phyloP scores from a whole-genome alignment of 53 echinoderm and acorn worm genomes.

The Echinometra lucunter region DNA sequence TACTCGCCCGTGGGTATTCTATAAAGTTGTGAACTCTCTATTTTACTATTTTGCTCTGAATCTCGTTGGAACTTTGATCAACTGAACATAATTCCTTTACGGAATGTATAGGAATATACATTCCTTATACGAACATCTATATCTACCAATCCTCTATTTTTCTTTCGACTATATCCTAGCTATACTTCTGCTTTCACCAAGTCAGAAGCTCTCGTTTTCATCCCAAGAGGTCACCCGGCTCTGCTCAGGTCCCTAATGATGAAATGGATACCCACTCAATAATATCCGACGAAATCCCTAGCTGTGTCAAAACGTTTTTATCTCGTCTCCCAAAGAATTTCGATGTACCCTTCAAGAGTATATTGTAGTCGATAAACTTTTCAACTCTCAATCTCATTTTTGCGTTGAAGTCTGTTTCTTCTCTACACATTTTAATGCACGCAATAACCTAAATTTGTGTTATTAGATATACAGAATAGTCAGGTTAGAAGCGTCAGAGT shows the following conservation, averaged over 20 bases:
- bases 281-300: conserved; percentile 48
- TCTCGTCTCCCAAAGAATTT: background rate
- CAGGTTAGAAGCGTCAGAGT: too few relatives aligned
- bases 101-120: too few relatives aligned
- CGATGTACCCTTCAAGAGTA: conserved; percentile 1
- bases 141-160: too few relatives aligned
- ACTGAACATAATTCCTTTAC: too few relatives aligned
- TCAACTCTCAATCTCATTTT: conserved; percentile 1
- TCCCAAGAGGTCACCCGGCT: conserved; percentile 24
- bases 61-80: too few relatives aligned
- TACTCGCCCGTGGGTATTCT: too few relatives aligned
- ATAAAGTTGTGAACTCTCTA: too few relatives aligned
- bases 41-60: too few relatives aligned
- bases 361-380: conserved; percentile 33
- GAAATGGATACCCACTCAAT: conserved; percentile 50
- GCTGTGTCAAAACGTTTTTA: background rate
- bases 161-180: background rate
- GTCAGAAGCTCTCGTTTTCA: conserved; percentile 33
- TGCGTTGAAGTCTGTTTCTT: background rate
- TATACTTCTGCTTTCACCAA: background rate
- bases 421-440: background rate
- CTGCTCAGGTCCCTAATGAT: conserved; percentile 54
- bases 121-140: too few relatives aligned
- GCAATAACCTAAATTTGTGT: background rate
- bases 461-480: too few relatives aligned